Base-by-base conservation (phyloP, 2,113 vertebrate species). In the Hemibagrus wyckioides region DNA sequence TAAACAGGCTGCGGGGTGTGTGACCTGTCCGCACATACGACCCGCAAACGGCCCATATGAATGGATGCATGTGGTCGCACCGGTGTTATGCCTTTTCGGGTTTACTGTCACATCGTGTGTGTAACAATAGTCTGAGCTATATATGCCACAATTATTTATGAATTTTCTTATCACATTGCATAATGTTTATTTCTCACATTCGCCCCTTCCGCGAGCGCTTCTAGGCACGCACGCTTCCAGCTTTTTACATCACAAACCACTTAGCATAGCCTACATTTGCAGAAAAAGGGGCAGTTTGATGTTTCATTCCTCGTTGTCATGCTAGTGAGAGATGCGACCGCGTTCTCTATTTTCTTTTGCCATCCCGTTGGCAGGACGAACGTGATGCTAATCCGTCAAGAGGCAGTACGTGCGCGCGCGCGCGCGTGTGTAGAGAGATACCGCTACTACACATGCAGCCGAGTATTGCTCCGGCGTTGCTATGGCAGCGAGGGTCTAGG, bases 401-500 rank as follows among this genome's bases (percentile, higher is more conserved):
- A 80, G 87, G 90, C 87, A 90, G 48, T 21, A 14, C 13, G 80
- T 4, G 50, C 15, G 50, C 3, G 76, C 7, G 44, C 14, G 75
- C 14, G 71, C 2, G 73, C 11, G 77, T 30, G 50, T 19, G n/a
- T 30, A 48, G 76, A 83, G 89, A 77, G 92, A 94, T 90, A 91
- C 91, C 90, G 90, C 90, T 93, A 89, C 91, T 89, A 91, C 88
- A 90, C 93, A 88, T 8, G 71, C 85, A 80, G 85, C 61, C 90
- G 92, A 85, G 91, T 90, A 90, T 91, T 93, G 93, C 92, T 88
- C 85, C 80, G 84, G 94, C 94, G 95, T 96, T 96, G 95, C 95
- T 92, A 96, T 95, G 95, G 94, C 93, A 96, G 95, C 95, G 92
- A 81, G 54, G 79, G 79, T 81, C 79, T 81, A 33, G 54, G 79